These are phyloP conservation scores for Zootermopsis nevadensis DNA, from an alignment of 2,888 invertebrate genomes.

Conservation along the genomic window DNA sequence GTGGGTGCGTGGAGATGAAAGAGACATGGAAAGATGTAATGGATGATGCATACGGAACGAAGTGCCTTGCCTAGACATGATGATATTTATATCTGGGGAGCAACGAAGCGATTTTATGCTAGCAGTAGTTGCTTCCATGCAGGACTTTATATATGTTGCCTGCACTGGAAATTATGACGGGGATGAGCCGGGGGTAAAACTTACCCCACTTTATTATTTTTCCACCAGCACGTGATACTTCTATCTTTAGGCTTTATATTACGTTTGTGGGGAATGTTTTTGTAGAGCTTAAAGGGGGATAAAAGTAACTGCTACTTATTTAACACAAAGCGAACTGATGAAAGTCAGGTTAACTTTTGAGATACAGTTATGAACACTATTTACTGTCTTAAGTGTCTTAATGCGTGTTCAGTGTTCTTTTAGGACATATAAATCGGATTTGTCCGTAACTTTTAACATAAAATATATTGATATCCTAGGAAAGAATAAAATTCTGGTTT, in stretches of 20 bases:
- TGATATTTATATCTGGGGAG: not conserved
- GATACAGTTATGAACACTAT: too few species aligned
- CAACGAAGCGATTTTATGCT: not conserved
- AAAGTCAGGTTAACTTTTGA: too few species aligned
- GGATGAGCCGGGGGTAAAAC: not conserved
- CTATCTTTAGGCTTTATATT: not conserved
- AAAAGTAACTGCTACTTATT: not conserved
- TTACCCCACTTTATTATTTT: slow-evolving; percentile 1
- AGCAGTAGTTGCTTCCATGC: too few species aligned
- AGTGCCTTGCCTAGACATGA: not conserved
- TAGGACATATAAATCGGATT: too few species aligned
- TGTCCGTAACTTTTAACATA: too few species aligned
- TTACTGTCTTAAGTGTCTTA: not conserved
- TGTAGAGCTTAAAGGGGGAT: not conserved
- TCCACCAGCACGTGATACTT: not conserved
- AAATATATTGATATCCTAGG: too few species aligned
- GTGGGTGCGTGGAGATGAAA: not conserved
- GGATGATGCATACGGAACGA: not conserved
- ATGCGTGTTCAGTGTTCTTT: too few species aligned
- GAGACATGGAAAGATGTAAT: not conserved
- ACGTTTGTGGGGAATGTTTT: not conserved
- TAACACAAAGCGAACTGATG: not conserved
- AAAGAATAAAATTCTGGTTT: too few species aligned
- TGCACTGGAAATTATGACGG: not conserved
- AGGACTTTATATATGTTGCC: not conserved